These are phyloP conservation scores for Agrypnia vestita DNA, from an alignment of 1,140 invertebrate genomes.

Conservation along the genomic window DNA sequence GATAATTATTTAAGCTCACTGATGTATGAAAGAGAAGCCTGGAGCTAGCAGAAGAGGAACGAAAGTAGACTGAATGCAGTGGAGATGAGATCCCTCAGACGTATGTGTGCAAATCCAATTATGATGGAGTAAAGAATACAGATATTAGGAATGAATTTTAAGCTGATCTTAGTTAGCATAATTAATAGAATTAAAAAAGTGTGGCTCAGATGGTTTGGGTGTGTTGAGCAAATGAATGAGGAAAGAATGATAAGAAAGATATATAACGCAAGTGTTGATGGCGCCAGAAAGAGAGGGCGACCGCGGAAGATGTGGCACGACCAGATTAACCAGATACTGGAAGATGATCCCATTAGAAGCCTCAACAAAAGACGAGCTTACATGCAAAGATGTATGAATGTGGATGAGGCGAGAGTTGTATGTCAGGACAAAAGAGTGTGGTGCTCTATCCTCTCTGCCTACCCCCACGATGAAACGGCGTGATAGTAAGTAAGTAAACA, in stretches of 20 bases:
- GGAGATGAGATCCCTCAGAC: background rate
- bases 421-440: background rate
- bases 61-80: background rate
- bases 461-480: background rate
- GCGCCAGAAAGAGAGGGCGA: background rate
- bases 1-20: no score
- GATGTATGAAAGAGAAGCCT: background rate
- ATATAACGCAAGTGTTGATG: background rate
- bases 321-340: background rate
- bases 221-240: background rate
- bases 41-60: background rate
- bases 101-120: background rate
- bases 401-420: background rate
- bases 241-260: background rate
- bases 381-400: conserved; percentile 4
- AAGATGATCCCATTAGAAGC: background rate
- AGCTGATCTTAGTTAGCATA: no score
- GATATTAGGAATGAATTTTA: no score
- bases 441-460: background rate
- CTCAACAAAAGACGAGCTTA: background rate
- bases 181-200: no score
- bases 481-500: background rate
- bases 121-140: no score
- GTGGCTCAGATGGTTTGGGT: background rate
- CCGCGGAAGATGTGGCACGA: background rate